Evolutionary conservation across 2,888 invertebrate species (phyloP).

Genomic region (Sipha maydis): DNA sequence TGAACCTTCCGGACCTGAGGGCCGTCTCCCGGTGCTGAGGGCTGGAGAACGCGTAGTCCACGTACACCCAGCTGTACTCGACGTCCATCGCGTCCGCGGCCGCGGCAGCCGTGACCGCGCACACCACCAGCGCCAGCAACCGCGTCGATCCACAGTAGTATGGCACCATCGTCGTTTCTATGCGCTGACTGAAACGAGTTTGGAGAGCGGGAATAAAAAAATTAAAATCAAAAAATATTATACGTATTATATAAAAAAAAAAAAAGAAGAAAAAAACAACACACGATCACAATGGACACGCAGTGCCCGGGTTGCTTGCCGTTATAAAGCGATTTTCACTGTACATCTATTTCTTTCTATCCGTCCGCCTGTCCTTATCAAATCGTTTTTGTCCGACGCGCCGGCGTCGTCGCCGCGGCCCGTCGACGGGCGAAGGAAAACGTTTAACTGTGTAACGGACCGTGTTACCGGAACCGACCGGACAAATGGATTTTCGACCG

Average conservation of each 20-base stretch:
- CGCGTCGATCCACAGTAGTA: neutral
- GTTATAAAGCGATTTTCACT: neutral
- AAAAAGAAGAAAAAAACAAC: no score
- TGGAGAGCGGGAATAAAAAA: no score
- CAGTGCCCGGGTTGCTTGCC: neutral
- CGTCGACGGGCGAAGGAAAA: neutral
- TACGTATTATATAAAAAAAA: no score
- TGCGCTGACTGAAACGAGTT: neutral
- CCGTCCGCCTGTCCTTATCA: neutral
- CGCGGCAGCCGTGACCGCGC: constrained; percentile 61
- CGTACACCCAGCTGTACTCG: constrained; percentile 66
- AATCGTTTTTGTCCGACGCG: neutral
- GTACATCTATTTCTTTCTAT: neutral
- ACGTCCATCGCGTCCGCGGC: constrained; percentile 66
- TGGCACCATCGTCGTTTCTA: constrained; percentile 48
- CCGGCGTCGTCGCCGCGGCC: neutral
- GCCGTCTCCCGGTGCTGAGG: constrained; percentile 64
- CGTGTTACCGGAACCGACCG: constrained; percentile 12
- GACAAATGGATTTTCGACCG: neutral
- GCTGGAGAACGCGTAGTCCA: constrained; percentile 65
- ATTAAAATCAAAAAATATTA: no score
- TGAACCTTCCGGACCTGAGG: constrained; percentile 64
- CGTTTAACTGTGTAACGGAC: constrained; percentile 13
- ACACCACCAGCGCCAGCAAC: neutral
- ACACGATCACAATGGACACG: no score